phyloP scores from a whole-genome alignment of 2,797 vertebrate genomes.

The Sebastes baramenuke region DNA sequence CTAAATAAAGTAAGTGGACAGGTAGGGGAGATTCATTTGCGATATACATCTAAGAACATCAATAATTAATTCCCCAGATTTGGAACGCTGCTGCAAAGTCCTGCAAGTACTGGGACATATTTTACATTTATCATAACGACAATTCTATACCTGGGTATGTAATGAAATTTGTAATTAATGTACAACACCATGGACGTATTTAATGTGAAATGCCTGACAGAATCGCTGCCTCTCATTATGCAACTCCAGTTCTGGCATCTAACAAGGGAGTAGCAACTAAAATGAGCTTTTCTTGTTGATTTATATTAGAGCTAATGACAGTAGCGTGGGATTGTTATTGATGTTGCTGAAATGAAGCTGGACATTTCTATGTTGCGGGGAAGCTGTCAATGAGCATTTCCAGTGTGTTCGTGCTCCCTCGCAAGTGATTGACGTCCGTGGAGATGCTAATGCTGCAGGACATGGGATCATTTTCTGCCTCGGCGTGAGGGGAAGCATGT shows the following conservation, averaged over 20 bases:
- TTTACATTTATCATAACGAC: neutral
- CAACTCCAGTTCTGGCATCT: neutral
- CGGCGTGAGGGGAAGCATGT: neutral
- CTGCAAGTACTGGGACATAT: no score
- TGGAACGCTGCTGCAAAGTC: neutral
- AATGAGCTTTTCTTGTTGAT: conserved; percentile 45
- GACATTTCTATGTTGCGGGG: conserved; percentile 21
- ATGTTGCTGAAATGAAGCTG: conserved; percentile 16
- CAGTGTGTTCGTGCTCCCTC: conserved; percentile 2
- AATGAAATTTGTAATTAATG: neutral
- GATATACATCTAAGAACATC: neutral
- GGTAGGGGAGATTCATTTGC: neutral
- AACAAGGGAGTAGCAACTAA: conserved; percentile 16
- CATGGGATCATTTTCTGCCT: conserved; percentile 30
- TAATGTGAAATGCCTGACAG: neutral
- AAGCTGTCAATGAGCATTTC: conserved; percentile 34
- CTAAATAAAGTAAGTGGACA: neutral
- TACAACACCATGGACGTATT: neutral
- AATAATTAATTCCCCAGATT: neutral
- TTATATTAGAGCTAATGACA: conserved; percentile 47
- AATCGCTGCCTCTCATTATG: neutral
- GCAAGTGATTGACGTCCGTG: conserved; percentile 27
- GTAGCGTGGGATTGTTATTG: conserved; percentile 20
- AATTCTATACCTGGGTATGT: neutral
- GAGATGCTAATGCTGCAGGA: conserved; percentile 42